Evolutionary conservation across 2,113 vertebrate species (phyloP), one percentile per base, ranked within the genome.

Genomic region (Eolophus roseicapilla): DNA sequence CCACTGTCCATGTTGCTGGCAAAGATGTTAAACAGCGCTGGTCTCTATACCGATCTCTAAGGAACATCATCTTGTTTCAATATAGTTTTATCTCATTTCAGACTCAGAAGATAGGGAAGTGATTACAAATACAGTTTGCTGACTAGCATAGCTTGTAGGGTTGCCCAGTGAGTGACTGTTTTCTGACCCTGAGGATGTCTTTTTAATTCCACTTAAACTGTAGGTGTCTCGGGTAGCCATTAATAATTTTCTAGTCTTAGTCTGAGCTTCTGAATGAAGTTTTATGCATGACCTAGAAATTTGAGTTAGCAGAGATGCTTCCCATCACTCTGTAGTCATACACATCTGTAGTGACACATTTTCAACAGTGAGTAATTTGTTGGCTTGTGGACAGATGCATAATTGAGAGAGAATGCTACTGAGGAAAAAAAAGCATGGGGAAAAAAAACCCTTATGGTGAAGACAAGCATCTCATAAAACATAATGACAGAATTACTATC

Each of bases 331-430:
- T 86, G 44, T 55, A 91, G 76, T 85, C 81, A 49, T 57, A 73
- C 86, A 77, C 93, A 82, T 93, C 83, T 93, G 76, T 87, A 95
- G 68, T 69, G 68, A 80, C 92, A 88, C 11, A 50, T 80, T 96
- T 93, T 86, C 71, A 86, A 89, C 79, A 83, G 75, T 77, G 71
- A 88, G 71, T 88, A 80, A 88, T 95, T 89, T 92, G 52, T 93
- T 95, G 94, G 91, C 91, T 83, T 89, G 43, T 89, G 53, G 59
- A 95, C 71, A 92, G 93, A 88, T 64, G 31, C 80, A 57, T 93
- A 96, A 93, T 86, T 82, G 67, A 81, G 89, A 95, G 71, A 88
- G 76, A 92, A 96, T 92, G 86, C 39, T 93, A 63, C 71, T 86
- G 68, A 78, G 46, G 13, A 7, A 43, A 33, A 76, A 82, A 79